A percentile compares a stretch with the other conserved stretches of the same genome.
These are phyloP conservation scores for Muschampia staudingeri DNA, from an alignment of 2,888 invertebrate species.

Conservation along the genomic window DNA sequence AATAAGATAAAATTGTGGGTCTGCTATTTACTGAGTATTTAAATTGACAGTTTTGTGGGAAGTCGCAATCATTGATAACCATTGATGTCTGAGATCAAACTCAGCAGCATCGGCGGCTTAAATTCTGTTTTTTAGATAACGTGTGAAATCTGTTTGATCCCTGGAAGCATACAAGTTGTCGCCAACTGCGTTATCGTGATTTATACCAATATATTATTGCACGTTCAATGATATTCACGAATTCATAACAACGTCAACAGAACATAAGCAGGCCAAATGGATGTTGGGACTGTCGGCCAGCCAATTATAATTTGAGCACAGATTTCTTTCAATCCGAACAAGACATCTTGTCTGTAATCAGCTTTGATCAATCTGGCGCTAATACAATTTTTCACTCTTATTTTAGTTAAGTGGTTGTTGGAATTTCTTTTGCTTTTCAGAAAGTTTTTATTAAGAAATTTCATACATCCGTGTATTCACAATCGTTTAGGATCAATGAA, in stretches of 20 bases:
- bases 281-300: constrained; percentile 41
- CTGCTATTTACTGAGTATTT: not conserved
- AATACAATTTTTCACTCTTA: constrained; percentile 69
- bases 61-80: constrained; percentile 20
- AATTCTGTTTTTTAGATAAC: constrained; percentile 8
- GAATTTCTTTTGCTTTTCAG: constrained; percentile 11
- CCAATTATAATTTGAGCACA: constrained; percentile 46
- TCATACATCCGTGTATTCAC: not conserved
- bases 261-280: constrained; percentile 26
- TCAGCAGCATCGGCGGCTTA: not conserved
- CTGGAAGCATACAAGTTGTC: not conserved
- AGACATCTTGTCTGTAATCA: constrained; percentile 52
- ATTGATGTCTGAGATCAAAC: constrained; percentile 2
- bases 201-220: constrained; percentile 9
- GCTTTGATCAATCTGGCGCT: constrained; percentile 72
- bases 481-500: not conserved
- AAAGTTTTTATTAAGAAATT: constrained; percentile 22
- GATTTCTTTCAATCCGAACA: constrained; percentile 47
- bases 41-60: constrained; percentile 9
- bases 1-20: not conserved
- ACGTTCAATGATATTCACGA: constrained; percentile 41
- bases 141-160: constrained; percentile 35
- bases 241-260: constrained; percentile 48
- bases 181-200: constrained; percentile 14
- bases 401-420: constrained; percentile 22